A percentile compares a stretch with the other conserved stretches of the same genome.
Conservation (phyloP, 2,888 invertebrate genomes). For the Acheta domesticus region DNA sequence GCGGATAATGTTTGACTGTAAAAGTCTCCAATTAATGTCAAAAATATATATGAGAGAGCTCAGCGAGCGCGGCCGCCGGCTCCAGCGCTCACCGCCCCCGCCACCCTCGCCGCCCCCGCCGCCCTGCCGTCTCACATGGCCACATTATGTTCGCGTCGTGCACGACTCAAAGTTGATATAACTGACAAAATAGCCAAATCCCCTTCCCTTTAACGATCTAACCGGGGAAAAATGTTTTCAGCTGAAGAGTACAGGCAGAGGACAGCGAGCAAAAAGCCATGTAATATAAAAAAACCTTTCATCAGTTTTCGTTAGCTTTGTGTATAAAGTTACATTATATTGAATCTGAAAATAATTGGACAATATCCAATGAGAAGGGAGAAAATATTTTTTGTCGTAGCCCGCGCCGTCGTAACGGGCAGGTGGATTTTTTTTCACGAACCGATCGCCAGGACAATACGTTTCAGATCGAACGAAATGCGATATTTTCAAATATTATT, state of each 20-base stretch:
- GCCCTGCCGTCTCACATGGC: not conserved
- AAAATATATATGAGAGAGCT: constrained; percentile 19
- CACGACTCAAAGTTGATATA: constrained; percentile 18
- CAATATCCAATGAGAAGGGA: constrained; percentile 31
- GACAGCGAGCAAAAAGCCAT: constrained; percentile 7
- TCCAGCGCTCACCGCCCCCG: too few species aligned
- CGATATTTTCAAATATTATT: constrained; percentile 3
- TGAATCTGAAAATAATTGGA: constrained; percentile 32
- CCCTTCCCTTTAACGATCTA: constrained; percentile 11
- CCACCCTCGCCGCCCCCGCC: too few species aligned
- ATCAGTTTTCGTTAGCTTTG: constrained; percentile 34
- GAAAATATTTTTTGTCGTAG: constrained; percentile 18
- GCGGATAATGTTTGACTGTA: constrained; percentile 20
- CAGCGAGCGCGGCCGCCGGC: not conserved
- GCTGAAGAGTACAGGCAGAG: constrained; percentile 1
- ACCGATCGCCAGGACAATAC: constrained; percentile 2
- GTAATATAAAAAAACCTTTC: constrained; percentile 28
- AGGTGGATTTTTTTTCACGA: not conserved
- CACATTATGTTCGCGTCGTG: constrained; percentile 18
- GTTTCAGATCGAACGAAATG: not conserved
- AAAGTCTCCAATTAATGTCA: constrained; percentile 28
- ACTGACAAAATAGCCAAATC: constrained; percentile 18
- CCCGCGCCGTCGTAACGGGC: not conserved
- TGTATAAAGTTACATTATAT: constrained; percentile 33
- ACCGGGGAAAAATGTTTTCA: constrained; percentile 18